phyloP scores from a whole-genome alignment of 1,140 invertebrate species.

The Dufourea novaeangliae region DNA sequence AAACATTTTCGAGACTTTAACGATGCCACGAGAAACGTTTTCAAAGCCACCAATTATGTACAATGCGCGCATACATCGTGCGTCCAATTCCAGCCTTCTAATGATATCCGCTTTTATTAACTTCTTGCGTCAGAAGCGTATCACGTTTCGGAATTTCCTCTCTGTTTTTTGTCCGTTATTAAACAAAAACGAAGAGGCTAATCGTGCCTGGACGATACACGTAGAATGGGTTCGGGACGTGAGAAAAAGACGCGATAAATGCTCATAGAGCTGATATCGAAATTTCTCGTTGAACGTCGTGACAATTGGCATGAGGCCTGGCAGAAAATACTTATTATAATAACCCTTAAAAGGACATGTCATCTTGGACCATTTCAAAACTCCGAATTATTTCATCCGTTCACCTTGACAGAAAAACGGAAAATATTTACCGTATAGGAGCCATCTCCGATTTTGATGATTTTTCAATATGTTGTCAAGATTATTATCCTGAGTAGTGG shows the following conservation, averaged over 20 bases:
- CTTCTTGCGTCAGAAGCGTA: conserved; percentile 21
- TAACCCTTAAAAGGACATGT: not conserved
- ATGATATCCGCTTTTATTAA: conserved; percentile 23
- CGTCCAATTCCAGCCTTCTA: too few species aligned
- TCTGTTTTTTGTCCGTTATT: not conserved
- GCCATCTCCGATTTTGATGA: too few species aligned
- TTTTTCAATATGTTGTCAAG: too few species aligned
- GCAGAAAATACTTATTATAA: not conserved
- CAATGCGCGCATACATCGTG: not conserved
- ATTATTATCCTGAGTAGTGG: too few species aligned
- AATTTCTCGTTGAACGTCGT: not conserved
- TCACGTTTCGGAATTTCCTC: conserved; percentile 19
- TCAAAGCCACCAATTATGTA: conserved; percentile 1
- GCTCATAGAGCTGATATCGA: too few species aligned
- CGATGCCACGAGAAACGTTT: not conserved
- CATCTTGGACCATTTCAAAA: too few species aligned
- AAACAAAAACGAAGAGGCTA: not conserved
- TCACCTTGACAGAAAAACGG: too few species aligned
- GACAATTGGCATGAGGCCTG: not conserved
- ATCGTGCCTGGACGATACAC: not conserved
- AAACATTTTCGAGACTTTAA: not conserved
- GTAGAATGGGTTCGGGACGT: not conserved
- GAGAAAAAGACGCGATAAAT: too few species aligned
- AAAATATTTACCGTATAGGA: too few species aligned
- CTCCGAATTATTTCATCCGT: too few species aligned